These are phyloP conservation scores for Volucella inflata DNA, from an alignment of 2,888 invertebrate genomes.

Conservation along the genomic window DNA sequence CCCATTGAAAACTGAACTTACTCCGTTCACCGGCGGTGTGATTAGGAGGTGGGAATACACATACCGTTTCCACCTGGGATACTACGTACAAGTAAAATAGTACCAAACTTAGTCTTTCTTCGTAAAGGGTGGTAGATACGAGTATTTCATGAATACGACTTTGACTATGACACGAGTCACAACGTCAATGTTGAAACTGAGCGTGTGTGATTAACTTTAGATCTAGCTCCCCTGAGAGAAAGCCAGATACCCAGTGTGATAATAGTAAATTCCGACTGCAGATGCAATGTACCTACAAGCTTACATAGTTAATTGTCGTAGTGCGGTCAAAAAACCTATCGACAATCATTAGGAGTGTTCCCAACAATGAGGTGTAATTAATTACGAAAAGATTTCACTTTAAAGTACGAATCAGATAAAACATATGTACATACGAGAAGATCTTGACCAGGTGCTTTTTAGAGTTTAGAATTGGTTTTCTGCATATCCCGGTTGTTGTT, in stretches of 20 bases:
- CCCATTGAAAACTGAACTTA: conserved; percentile 21
- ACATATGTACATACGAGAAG: too few species aligned
- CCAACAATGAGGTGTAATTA: conserved; percentile 34
- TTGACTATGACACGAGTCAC: conserved; percentile 12
- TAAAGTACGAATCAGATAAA: conserved; percentile 4
- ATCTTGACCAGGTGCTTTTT: background rate
- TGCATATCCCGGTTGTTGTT: background rate
- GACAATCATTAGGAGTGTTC: conserved; percentile 10
- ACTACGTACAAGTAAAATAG: background rate
- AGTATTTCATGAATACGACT: background rate
- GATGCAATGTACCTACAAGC: background rate
- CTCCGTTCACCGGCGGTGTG: conserved; percentile 1
- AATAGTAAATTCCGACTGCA: conserved; percentile 14
- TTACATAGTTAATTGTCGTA: conserved; percentile 3
- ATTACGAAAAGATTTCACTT: conserved; percentile 31
- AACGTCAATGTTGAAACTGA: conserved; percentile 14
- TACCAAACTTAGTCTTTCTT: background rate
- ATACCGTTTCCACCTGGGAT: conserved; percentile 25
- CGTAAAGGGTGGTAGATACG: background rate
- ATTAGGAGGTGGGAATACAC: conserved; percentile 12
- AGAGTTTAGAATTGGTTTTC: conserved; percentile 1
- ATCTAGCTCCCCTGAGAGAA: conserved; percentile 7
- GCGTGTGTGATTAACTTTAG: conserved; percentile 52
- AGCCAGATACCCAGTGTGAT: background rate
- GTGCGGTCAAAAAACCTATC: conserved; percentile 40